These are phyloP conservation scores for Cerceris ruficornis DNA, from an alignment of 2,888 invertebrate species.

Conservation along the genomic window DNA sequence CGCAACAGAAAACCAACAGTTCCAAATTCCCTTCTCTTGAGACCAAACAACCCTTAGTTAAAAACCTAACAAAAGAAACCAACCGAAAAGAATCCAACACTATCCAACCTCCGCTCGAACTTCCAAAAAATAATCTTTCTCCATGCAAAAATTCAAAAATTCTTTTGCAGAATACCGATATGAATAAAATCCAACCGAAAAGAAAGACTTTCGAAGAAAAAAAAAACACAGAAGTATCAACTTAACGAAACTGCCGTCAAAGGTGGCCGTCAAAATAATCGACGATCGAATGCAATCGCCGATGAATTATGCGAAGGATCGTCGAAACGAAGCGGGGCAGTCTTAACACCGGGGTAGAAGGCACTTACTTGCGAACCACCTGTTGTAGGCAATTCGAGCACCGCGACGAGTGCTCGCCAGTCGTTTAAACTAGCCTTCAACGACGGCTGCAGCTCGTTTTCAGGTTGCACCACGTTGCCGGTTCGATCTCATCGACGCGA, in stretches of 20 bases:
- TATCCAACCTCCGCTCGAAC: no score
- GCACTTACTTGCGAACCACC: slow-evolving; percentile 75
- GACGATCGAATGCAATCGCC: slow-evolving; percentile 1
- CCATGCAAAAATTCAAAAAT: no score
- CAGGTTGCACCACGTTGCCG: slow-evolving; percentile 51
- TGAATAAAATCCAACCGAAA: no score
- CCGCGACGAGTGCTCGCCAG: slow-evolving; percentile 61
- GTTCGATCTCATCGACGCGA: slow-evolving; percentile 57
- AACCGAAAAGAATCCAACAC: no score
- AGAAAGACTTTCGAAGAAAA: no score
- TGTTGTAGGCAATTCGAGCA: slow-evolving; percentile 72
- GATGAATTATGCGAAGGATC: slow-evolving; percentile 22
- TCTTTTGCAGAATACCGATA: no score
- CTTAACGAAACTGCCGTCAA: neutral
- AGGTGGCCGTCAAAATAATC: neutral
- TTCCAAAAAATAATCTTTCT: no score
- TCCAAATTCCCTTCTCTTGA: no score
- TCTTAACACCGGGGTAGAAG: neutral
- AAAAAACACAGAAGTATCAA: no score
- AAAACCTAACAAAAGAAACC: no score
- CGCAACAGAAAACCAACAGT: no score
- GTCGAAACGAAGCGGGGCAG: slow-evolving; percentile 11
- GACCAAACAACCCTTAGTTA: no score
- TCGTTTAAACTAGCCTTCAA: slow-evolving; percentile 59
- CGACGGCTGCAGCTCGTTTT: slow-evolving; percentile 59